These are phyloP conservation scores for Pseudomugil tenellus DNA, from an alignment of 2,797 vertebrate species.

Conservation along the genomic window DNA sequence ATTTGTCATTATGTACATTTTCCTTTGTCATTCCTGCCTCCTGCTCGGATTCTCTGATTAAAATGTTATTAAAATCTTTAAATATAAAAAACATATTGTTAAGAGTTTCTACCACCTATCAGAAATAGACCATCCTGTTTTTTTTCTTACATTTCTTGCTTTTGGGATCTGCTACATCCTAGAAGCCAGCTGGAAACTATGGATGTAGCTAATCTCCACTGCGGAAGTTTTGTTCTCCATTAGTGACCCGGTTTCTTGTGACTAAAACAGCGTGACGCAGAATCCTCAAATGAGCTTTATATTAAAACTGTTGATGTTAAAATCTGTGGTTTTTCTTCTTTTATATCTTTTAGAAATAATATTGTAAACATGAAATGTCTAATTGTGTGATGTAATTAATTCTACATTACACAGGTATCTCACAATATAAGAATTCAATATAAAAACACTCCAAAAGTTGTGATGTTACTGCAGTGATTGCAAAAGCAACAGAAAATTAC, in stretches of 20 bases:
- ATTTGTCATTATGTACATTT: background rate
- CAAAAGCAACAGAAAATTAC: too few relatives aligned
- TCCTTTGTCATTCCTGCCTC: background rate
- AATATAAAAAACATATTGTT: constrained; percentile 45
- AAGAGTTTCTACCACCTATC: constrained; percentile 18
- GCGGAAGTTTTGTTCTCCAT: constrained; percentile 23
- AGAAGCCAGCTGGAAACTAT: constrained; percentile 36
- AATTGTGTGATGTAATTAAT: too few relatives aligned
- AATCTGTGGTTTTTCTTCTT: background rate
- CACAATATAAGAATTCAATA: too few relatives aligned
- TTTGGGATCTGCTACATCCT: constrained; percentile 32
- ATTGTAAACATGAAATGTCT: background rate
- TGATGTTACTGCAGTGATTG: too few relatives aligned
- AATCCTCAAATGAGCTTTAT: background rate
- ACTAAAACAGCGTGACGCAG: background rate
- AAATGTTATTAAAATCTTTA: constrained; percentile 50
- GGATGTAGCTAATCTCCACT: constrained; percentile 31
- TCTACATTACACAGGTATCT: background rate
- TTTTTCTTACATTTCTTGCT: constrained; percentile 24
- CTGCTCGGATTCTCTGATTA: constrained; percentile 26
- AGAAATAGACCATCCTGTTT: constrained; percentile 12
- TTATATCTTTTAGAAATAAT: background rate
- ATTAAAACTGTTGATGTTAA: background rate
- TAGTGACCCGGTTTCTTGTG: constrained; percentile 10
- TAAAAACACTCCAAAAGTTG: too few relatives aligned